These are phyloP conservation scores for Scrobipalpa costella DNA, from an alignment of 2,888 invertebrate genomes.

Conservation along the genomic window DNA sequence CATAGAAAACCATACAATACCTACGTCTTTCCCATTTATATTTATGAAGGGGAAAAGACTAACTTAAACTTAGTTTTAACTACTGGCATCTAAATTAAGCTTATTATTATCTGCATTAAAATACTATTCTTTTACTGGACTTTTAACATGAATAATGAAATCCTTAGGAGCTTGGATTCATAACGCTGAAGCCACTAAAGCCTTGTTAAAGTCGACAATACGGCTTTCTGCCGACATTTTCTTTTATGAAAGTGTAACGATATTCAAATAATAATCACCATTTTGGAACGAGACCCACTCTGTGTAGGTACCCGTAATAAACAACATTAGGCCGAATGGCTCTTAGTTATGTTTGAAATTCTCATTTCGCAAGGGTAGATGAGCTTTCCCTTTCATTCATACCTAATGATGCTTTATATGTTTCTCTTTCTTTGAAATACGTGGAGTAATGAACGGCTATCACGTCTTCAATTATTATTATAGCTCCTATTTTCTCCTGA, in stretches of 20 bases:
- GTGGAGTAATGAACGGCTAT: background rate
- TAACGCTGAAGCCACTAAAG: background rate
- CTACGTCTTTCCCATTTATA: too few relatives aligned
- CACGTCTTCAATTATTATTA: background rate
- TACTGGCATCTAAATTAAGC: too few relatives aligned
- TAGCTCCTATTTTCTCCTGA: background rate
- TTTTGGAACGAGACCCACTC: constrained; percentile 34
- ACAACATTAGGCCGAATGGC: constrained; percentile 37
- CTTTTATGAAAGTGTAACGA: constrained; percentile 31
- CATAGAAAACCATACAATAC: too few relatives aligned
- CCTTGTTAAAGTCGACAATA: background rate
- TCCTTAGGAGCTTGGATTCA: background rate
- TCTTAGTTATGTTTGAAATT: constrained; percentile 34
- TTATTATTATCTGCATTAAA: too few relatives aligned
- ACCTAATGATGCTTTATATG: background rate
- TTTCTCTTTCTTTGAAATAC: constrained; percentile 6
- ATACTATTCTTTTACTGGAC: background rate
- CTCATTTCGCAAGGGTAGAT: constrained; percentile 22
- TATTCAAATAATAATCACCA: constrained; percentile 30
- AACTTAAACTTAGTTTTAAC: too few relatives aligned
- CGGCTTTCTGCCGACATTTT: constrained; percentile 7
- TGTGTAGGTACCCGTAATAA: constrained; percentile 35
- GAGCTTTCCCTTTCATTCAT: background rate
- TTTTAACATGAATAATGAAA: background rate
- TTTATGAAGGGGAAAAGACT: too few relatives aligned